Conservation (phyloP, 2,888 invertebrate species). For the Agriopis leucophaearia region DNA sequence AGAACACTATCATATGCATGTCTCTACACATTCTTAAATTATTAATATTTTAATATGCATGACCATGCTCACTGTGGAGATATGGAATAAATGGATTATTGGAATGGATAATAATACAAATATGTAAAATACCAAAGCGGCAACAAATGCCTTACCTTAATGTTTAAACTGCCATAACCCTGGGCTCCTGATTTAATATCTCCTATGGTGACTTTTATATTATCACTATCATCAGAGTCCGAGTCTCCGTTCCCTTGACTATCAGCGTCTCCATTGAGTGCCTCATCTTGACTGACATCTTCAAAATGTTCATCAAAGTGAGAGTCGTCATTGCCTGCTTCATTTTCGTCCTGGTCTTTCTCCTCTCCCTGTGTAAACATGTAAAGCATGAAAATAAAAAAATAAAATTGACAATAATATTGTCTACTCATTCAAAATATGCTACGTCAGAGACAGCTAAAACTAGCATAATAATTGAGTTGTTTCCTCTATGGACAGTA, state of each 20-base stretch:
- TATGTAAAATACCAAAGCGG: not conserved
- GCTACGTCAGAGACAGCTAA: no score
- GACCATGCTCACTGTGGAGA: no score
- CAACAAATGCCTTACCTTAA: constrained; percentile 81
- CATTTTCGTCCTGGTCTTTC: constrained; percentile 80
- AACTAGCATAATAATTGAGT: no score
- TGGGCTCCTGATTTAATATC: constrained; percentile 93
- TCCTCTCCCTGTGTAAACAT: constrained; percentile 63
- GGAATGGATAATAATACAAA: not conserved
- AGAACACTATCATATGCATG: no score
- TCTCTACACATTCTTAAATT: no score
- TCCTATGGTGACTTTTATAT: constrained; percentile 97
- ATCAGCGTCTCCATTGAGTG: constrained; percentile 74
- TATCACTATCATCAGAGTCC: constrained; percentile 92
- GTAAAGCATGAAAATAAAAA: not conserved
- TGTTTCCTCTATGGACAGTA: no score
- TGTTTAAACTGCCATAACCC: constrained; percentile 90
- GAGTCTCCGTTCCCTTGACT: constrained; percentile 87
- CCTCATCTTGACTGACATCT: constrained; percentile 74
- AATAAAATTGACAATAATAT: no score
- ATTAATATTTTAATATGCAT: no score
- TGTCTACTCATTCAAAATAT: no score
- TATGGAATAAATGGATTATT: no score
- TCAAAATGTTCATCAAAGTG: constrained; percentile 83
- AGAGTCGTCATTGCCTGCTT: constrained; percentile 81